These are phyloP conservation scores for Thunnus albacares DNA, from an alignment of 2,797 vertebrate genomes.

Conservation along the genomic window DNA sequence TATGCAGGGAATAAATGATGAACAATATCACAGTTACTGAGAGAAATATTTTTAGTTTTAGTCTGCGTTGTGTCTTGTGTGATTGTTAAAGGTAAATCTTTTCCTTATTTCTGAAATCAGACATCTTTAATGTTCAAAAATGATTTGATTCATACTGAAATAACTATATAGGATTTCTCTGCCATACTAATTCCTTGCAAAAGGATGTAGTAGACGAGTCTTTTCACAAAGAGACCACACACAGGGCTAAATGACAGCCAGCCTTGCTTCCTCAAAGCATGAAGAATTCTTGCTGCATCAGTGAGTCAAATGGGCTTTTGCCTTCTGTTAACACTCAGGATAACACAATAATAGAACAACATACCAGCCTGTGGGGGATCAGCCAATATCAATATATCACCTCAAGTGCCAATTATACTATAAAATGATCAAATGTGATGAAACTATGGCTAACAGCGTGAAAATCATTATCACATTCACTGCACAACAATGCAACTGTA, in stretches of 20 bases:
- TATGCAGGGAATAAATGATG: constrained; percentile 49
- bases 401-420: constrained; percentile 80
- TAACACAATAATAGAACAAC: constrained; percentile 71
- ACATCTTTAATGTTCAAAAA: background rate
- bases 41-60: constrained; percentile 44
- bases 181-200: constrained; percentile 20
- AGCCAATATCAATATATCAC: constrained; percentile 76
- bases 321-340: constrained; percentile 62
- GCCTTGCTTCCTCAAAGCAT: constrained; percentile 38
- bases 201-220: background rate
- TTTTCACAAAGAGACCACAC: constrained; percentile 51
- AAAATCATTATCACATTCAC: constrained; percentile 70
- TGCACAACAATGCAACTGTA: constrained; percentile 66
- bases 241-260: constrained; percentile 52
- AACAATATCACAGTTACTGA: constrained; percentile 22
- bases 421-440: constrained; percentile 77
- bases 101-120: constrained; percentile 6
- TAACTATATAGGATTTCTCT: background rate
- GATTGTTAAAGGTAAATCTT: background rate
- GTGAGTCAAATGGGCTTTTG: constrained; percentile 62
- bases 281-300: constrained; percentile 59
- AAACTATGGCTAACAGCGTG: constrained; percentile 73
- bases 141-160: background rate
- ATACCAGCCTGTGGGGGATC: constrained; percentile 64
- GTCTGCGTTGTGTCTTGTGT: constrained; percentile 10